Evolutionary conservation across 2,888 invertebrate species (phyloP).

Genomic region (Elgonia sp.): DNA sequence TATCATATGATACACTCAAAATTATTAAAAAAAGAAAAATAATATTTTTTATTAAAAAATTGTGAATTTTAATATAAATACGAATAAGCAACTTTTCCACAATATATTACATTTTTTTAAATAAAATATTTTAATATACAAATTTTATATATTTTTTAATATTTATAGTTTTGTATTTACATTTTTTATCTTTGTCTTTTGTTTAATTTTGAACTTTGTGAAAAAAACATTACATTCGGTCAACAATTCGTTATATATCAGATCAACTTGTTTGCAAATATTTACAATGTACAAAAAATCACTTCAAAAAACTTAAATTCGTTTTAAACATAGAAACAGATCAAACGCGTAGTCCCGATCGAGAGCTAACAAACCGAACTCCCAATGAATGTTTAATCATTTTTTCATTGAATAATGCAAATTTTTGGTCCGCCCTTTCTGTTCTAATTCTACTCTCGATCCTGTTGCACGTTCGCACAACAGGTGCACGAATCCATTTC

Average conservation of each 20-base stretch:
- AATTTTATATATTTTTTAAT: too few species aligned
- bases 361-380: neutral
- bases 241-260: neutral
- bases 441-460: slow-evolving; percentile 18
- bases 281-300: neutral
- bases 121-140: too few species aligned
- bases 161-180: neutral
- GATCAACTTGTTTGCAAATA: neutral
- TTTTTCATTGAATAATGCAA: slow-evolving; percentile 40
- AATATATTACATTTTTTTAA: too few species aligned
- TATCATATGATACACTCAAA: too few species aligned
- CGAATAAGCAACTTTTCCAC: too few species aligned
- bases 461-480: slow-evolving; percentile 45
- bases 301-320: neutral
- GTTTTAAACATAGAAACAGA: neutral
- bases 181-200: neutral
- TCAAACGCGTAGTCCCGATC: neutral
- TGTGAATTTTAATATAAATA: too few species aligned
- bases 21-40: too few species aligned
- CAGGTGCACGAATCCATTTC: slow-evolving; percentile 42
- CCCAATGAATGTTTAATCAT: slow-evolving; percentile 32
- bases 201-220: too few species aligned
- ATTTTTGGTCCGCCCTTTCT: slow-evolving; percentile 24
- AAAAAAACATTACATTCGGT: too few species aligned
- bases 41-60: too few species aligned